phyloP scores from a whole-genome alignment of 2,797 vertebrate species.

The Intellagama lesueurii region DNA sequence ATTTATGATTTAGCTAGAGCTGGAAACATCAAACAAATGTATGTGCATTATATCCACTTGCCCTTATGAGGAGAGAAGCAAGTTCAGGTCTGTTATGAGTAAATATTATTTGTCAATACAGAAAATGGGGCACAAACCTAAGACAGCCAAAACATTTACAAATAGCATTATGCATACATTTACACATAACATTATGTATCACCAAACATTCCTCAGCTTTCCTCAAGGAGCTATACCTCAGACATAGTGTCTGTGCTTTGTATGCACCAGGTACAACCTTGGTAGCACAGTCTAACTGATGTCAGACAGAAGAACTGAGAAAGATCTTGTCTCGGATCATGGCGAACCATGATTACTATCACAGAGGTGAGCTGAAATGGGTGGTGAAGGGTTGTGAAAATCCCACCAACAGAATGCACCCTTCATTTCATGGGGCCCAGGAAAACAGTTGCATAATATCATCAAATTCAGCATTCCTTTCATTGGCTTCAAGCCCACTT shows the following conservation, averaged over 20 bases:
- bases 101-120: background rate
- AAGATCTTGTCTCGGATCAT: background rate
- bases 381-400: background rate
- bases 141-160: background rate
- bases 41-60: background rate
- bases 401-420: background rate
- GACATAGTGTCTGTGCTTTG: background rate
- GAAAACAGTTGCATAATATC: background rate
- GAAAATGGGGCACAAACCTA: background rate
- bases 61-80: background rate
- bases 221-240: background rate
- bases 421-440: background rate
- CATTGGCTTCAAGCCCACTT: background rate
- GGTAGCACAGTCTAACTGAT: no score
- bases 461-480: background rate
- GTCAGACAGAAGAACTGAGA: background rate
- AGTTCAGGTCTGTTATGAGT: background rate
- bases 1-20: conserved; percentile 45
- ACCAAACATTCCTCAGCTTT: background rate
- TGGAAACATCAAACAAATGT: conserved; percentile 26
- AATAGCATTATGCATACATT: no score
- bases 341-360: background rate
- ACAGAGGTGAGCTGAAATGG: background rate
- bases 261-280: no score
- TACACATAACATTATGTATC: background rate